Percentiles rank a stretch among this genome's conserved stretches.
phyloP scores from a whole-genome alignment of 2,797 vertebrate species.

The Pseudocheirus occidentalis region DNA sequence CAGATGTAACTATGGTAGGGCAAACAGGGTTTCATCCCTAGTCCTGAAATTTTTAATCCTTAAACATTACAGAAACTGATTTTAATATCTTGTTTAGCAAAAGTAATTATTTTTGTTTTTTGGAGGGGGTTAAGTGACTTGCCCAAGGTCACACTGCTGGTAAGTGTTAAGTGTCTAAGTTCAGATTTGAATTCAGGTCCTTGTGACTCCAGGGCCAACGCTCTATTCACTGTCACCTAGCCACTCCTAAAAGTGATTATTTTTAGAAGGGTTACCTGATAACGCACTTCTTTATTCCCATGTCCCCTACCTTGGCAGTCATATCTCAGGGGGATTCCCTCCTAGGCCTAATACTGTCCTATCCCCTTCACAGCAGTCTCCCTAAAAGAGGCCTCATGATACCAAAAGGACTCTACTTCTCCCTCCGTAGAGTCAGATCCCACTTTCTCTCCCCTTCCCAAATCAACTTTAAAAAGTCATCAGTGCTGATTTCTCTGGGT shows the following conservation, averaged over 20 bases:
- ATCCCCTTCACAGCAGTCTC: not conserved
- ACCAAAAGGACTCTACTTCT: not conserved
- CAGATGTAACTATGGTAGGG: not conserved
- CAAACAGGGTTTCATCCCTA: not conserved
- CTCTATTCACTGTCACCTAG: too few species aligned
- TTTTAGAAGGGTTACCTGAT: not conserved
- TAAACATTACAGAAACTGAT: not conserved
- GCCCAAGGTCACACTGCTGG: too few species aligned
- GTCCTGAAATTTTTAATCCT: not conserved
- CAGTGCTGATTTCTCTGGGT: not conserved
- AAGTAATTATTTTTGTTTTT: not conserved
- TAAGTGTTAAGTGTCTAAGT: too few species aligned
- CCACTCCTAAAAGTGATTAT: not conserved
- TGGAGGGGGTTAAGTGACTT: too few species aligned
- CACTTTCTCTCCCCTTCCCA: not conserved
- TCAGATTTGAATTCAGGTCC: too few species aligned
- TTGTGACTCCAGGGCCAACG: too few species aligned
- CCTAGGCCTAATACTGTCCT: not conserved
- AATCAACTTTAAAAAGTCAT: not conserved
- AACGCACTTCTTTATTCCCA: not conserved
- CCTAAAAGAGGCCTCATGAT: not conserved
- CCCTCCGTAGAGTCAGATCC: not conserved
- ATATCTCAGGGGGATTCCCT: not conserved
- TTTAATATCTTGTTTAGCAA: not conserved
- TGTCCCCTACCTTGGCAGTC: not conserved